These are phyloP conservation scores for Trematomus bernacchii DNA, from an alignment of 2,797 vertebrate species.

Conservation along the genomic window DNA sequence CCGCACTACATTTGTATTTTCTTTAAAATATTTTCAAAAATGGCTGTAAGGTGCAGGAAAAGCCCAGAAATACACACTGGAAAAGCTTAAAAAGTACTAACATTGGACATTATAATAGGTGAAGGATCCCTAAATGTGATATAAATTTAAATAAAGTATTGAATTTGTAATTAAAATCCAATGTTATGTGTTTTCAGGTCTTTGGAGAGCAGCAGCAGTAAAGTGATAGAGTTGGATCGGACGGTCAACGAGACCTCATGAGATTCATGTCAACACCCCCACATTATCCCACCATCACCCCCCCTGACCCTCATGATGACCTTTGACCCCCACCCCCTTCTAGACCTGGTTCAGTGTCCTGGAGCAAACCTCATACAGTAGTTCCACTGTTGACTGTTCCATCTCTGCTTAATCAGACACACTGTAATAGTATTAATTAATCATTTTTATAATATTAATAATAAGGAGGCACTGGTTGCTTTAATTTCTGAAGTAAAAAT, in stretches of 20 bases:
- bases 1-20: neutral
- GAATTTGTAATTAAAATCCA: too few species aligned
- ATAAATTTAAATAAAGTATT: too few species aligned
- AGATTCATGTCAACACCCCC: constrained; percentile 56
- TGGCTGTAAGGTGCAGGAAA: too few species aligned
- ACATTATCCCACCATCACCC: constrained; percentile 20
- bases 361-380: constrained; percentile 68
- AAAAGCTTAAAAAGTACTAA: too few species aligned
- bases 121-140: too few species aligned
- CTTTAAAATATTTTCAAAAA: too few species aligned
- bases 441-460: constrained; percentile 2
- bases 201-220: constrained; percentile 87
- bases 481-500: constrained; percentile 65
- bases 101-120: too few species aligned
- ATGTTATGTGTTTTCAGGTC: constrained; percentile 66
- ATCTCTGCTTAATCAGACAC: constrained; percentile 58
- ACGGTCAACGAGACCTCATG: constrained; percentile 95
- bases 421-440: constrained; percentile 57
- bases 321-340: constrained; percentile 41
- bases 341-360: constrained; percentile 70
- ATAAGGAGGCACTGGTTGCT: constrained; percentile 63
- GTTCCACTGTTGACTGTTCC: constrained; percentile 69
- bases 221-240: constrained; percentile 93
- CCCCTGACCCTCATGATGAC: constrained; percentile 26
- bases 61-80: too few species aligned